Evolutionary conservation across 2,797 vertebrate genomes (phyloP).

Genomic region (Gambelia wislizenii): DNA sequence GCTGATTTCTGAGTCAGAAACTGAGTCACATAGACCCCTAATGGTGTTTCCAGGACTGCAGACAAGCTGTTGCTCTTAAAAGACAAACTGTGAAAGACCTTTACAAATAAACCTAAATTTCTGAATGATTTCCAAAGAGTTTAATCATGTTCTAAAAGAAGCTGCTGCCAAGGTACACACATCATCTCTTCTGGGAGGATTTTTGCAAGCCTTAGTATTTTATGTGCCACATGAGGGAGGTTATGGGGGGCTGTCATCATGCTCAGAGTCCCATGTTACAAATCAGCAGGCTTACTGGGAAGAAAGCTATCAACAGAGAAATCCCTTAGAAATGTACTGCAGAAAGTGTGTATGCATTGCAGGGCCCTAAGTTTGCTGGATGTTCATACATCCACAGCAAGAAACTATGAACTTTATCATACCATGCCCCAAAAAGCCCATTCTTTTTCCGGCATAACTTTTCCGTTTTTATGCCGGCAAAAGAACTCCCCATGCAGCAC

Average conservation of each 20-base stretch:
- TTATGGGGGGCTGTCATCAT: slow-evolving; percentile 23
- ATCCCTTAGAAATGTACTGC: background rate
- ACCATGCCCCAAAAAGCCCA: too few species aligned
- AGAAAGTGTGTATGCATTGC: background rate
- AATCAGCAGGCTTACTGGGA: slow-evolving; percentile 2
- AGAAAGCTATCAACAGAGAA: background rate
- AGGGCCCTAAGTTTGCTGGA: background rate
- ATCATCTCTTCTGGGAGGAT: slow-evolving; percentile 11
- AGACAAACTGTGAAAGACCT: slow-evolving; percentile 65
- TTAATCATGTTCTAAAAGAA: slow-evolving; percentile 67
- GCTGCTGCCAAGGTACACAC: slow-evolving; percentile 52
- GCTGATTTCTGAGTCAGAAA: slow-evolving; percentile 76
- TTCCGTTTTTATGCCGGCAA: too few species aligned
- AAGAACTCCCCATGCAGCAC: too few species aligned
- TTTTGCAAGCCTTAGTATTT: slow-evolving; percentile 28
- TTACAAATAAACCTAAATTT: slow-evolving; percentile 50
- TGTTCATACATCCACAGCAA: background rate
- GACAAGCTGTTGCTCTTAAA: slow-evolving; percentile 57
- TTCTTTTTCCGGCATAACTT: too few species aligned
- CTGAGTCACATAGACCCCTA: slow-evolving; percentile 75
- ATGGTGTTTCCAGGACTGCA: slow-evolving; percentile 73
- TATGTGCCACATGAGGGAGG: background rate
- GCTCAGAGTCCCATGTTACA: slow-evolving; percentile 4
- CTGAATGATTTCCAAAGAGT: slow-evolving; percentile 62
- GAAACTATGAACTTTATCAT: background rate